A percentile compares a stretch with the other conserved stretches of the same genome.
These are phyloP conservation scores for Nansenia antarctica DNA, from an alignment of 2,113 vertebrate species.

Conservation along the genomic window DNA sequence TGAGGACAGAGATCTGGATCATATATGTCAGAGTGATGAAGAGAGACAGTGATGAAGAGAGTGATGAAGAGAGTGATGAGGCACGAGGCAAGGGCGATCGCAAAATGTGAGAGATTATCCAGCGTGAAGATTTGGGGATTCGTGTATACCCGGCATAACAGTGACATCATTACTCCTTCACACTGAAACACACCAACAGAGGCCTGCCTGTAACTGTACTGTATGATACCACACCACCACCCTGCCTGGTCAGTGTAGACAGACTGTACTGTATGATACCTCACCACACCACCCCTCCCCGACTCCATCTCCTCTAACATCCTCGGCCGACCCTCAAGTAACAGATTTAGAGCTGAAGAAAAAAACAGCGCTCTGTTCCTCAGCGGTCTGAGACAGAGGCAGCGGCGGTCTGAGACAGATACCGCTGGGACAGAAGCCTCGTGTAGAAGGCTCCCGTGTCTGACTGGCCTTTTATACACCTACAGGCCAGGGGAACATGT, in stretches of 20 bases:
- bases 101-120: no score
- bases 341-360: not conserved
- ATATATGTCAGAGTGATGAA: no score
- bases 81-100: no score
- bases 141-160: no score
- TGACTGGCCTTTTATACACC: not conserved
- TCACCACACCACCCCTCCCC: not conserved
- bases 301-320: not conserved
- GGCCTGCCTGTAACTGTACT: no score
- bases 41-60: no score
- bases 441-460: not conserved
- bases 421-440: not conserved
- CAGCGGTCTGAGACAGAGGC: not conserved
- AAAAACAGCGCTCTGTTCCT: not conserved
- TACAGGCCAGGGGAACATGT: constrained; percentile 20
- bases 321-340: not conserved
- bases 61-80: no score
- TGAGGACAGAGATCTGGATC: no score
- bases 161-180: no score
- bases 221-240: no score
- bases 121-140: no score
- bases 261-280: not conserved
- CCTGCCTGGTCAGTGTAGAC: not conserved
- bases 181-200: no score
- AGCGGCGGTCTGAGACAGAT: not conserved